Conservation (phyloP, 2,888 invertebrate genomes). For the Octodonta nipae region DNA sequence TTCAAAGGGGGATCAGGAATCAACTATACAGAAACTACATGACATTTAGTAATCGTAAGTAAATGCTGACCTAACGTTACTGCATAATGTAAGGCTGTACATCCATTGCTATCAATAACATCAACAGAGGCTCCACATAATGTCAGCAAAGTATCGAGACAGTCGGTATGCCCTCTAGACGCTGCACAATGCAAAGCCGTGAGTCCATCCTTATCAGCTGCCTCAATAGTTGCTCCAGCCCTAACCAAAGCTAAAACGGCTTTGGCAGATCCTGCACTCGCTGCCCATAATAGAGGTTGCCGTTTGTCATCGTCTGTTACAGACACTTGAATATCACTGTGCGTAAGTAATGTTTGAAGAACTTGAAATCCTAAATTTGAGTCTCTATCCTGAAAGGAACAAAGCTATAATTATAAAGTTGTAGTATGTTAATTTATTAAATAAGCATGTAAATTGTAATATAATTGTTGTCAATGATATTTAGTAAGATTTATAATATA, state of each 20-base stretch:
- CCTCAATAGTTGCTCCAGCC: slow-evolving; percentile 18
- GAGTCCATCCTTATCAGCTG: slow-evolving; percentile 59
- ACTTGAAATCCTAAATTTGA: slow-evolving; percentile 60
- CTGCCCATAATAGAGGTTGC: slow-evolving; percentile 93
- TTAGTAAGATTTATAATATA: neutral
- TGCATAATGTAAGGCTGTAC: slow-evolving; percentile 91
- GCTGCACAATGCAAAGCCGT: slow-evolving; percentile 95
- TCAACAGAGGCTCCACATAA: slow-evolving; percentile 82
- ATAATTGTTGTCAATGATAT: too few species aligned
- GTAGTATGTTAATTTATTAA: neutral
- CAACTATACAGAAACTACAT: too few species aligned
- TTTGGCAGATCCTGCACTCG: slow-evolving; percentile 87
- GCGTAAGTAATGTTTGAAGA: slow-evolving; percentile 60
- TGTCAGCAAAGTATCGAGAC: slow-evolving; percentile 75
- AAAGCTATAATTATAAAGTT: neutral
- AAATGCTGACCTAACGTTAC: slow-evolving; percentile 73
- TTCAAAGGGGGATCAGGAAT: too few species aligned
- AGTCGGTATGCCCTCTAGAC: slow-evolving; percentile 86
- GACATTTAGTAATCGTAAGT: too few species aligned
- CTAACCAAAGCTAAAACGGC: slow-evolving; percentile 72
- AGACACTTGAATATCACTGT: slow-evolving; percentile 67
- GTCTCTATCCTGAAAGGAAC: slow-evolving; percentile 29
- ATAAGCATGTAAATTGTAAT: too few species aligned
- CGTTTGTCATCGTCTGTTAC: slow-evolving; percentile 84
- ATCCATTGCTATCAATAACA: slow-evolving; percentile 83